Evolutionary conservation across 2,888 invertebrate species (phyloP), one percentile per base, ranked within the genome.

Genomic region (Pammene aurita): DNA sequence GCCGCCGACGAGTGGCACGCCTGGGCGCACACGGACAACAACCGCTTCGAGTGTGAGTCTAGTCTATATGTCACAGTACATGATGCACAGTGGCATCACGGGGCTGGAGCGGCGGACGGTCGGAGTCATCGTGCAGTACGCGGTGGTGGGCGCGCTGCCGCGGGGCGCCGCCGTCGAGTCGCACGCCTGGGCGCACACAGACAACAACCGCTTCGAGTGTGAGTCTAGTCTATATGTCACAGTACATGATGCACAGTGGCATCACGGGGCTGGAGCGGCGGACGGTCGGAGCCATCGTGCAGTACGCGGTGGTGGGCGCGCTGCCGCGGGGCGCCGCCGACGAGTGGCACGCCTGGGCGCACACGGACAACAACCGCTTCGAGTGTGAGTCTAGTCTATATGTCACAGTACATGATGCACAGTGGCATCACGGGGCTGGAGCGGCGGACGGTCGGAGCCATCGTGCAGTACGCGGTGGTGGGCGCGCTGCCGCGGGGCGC

Each of bases 391-490:
- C 4, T 7, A 35, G 35, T 35, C 5, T 4, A 5, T 4, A 10
- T 13, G 41, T 5, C 41, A 10, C 41, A 41, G 10, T 18, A 13
- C 61, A 42, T 58, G 44, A 42, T 26, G 14, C 57, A 38, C 34
- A 16, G 34, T 52, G 93, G 94, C 70, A 95, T 95, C 71, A 97
- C 96, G 61, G 11, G n/a, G n/a, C n/a, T n/a, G n/a, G n/a, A 56
- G 41, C 14, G 56, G 7, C 41, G 56, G 74, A 96, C 97, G 63
- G 96, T 96, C 71, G 97, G 97, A 86, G 96, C 96, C 60, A 96
- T 97, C 75, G 96, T 96, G 80, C 96, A 97, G 93, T 97, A 96
- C 86, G 95, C 97, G 56, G 96, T 98, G 58, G 96, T 98, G 71
- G 94, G 96, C 34, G 94, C 94, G 34, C 93, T 98, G 81, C 98